Evolutionary conservation across 2,113 vertebrate species (phyloP), one percentile per base, ranked within the genome.

Genomic region (Phocoena phocoena): DNA sequence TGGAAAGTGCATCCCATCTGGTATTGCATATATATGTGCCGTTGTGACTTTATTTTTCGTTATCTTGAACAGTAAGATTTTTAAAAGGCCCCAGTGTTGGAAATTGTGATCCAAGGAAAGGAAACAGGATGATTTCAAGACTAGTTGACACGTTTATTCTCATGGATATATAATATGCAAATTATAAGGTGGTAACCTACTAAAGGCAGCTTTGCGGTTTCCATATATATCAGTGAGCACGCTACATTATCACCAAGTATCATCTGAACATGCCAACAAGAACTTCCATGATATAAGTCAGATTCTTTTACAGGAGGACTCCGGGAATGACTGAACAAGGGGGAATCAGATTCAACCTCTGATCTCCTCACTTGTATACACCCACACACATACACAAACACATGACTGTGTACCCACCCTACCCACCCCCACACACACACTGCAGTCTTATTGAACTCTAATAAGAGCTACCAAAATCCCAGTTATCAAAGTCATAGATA

Each of bases 1-100:
- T 96, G 92, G 50, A 89, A 89, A 93, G 68, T 82, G 14, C 13
- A 63, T 83, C 31, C 95, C 88, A 84, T 97, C 68, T 93, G 77
- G 38, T 74, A 67, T 62, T 83, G 47, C 60, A 79, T 53, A 50
- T 70, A 65, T 55, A 88, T 90, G 26, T 82, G 55, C 14, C 33
- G 8, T 50, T 63, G 14, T 44, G 26, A 47, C 41, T 93, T 88
- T 88, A 62, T 76, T 84, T 96, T 89, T 88, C 41, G 76, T 93
- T 93, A 41, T 96, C n/a, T 77, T 68, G 68, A 95, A 88, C 10
- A 55, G 67, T 73, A 95, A 86, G 63, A 63, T 70, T 95, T 94
- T 85, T 82, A 79, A 83, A n/a, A 89, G 53, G 7, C 20, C 17
- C 3, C 10, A 38, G 38, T 87, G 83, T 70, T 93, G 88, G 53